Base-by-base conservation (phyloP, 1,140 invertebrate genomes). In the Sminthurides bifidus region DNA sequence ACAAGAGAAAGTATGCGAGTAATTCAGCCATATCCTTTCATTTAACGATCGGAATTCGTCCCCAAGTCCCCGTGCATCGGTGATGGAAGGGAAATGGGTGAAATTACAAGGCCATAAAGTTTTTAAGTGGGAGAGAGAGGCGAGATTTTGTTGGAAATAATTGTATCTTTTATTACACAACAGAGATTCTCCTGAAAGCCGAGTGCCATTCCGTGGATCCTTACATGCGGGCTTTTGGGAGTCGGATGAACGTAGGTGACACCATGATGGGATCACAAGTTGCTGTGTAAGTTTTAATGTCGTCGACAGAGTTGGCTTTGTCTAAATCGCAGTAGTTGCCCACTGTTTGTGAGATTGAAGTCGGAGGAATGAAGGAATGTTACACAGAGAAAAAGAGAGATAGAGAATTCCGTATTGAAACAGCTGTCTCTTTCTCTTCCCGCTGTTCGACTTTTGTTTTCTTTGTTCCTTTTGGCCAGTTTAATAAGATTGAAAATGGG, bases 151-250 rank as follows among this genome's bases (percentile, higher is more conserved):
- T 37, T 37, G 17, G 33, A 37, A 37, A 12, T 37, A 37, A 17
- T 37, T 37, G 12, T 12, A 6, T 44, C 21, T 14, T 19, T 10
- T 21, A 44, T 21, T 19, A 48, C 29, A 21, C 4, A 24, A 48
- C 65, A 82, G 80, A 84, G 69, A 77, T 78, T 66, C 69, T 83
- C 35, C 71, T 75, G 14, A 71, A 83, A 72, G 81, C 81, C 6
- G 75, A 80, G 60, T 82, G 76, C 62, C 62, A 83, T 3, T 82
- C 80, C 55, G 80, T 84, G 3, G 82, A 84, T 68, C 81, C 82
- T 26, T 84, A 83, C 60, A 82, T 83, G 79, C 71, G 56, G 30
- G 48, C 49, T 8, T 52, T 52, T 29, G 56, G 56, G 26, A 52
- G 45, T 35, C 56, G 56, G n/a, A 24, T 58, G 21, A 46, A 58